Base-by-base conservation (phyloP, 1,140 invertebrate genomes). In the Cydia pomonella region DNA sequence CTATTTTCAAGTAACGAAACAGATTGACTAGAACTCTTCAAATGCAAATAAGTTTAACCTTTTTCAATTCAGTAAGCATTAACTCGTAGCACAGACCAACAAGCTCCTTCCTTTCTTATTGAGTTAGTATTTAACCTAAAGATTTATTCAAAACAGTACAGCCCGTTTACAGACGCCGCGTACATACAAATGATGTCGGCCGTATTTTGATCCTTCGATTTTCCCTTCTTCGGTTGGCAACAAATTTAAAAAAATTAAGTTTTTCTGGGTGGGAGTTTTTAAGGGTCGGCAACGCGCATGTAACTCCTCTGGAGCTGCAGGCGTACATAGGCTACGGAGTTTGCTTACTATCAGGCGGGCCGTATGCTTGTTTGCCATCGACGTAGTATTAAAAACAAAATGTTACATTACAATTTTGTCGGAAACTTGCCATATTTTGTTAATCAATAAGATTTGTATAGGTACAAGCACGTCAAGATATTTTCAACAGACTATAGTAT, bases 131-230 rank as follows among this genome's bases (percentile, higher is more conserved):
- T 89, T 86, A 86, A 84, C 78, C 76, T 75, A 74, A 78, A 85
- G 87, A 87, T 90, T 89, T 89, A 88, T 88, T 90, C 81, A 85
- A 87, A 86, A 84, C 84, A 87, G 84, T 82, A 87, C 84, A 78
- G 77, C 75, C 80, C 12, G 81, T 82, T 87, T 84, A 87, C 76
- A 74, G 76, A 73, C 59, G 76, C 75, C n/a, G 64, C 76, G 75
- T 73, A 82, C 84, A 87, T 87, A 89, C 80, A 82, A 87, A 88
- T 89, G 83, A 87, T 75, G 47, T 41, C 41, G 71, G 41, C 72
- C 71, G 33, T 72, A 21, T 72, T 72, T 72, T 41, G 69, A 47
- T 33, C 5, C 63, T 64, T 64, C 63, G 63, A 64, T 64, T 29
- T 33, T 33, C 25, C 25, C 13, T 33, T 33, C 13, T 33, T 33